Conservation (phyloP, 1,140 invertebrate genomes). For the Nephila pilipes region DNA sequence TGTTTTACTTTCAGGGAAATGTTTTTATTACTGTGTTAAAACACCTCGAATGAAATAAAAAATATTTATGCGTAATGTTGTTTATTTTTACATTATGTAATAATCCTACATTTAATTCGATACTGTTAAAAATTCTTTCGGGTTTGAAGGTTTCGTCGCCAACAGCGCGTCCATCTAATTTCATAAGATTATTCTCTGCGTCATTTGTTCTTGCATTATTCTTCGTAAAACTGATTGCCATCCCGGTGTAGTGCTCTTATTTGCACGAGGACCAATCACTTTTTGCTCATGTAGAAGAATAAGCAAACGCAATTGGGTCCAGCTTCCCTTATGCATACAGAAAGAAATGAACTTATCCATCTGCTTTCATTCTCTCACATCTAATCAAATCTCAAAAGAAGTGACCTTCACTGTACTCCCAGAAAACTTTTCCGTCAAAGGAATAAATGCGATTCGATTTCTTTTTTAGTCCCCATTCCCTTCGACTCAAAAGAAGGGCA, state of each 20-base stretch:
- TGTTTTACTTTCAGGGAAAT: no score
- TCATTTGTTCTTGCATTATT: background rate
- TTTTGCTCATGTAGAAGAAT: background rate
- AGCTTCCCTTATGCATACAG: background rate
- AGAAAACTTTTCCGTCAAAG: background rate
- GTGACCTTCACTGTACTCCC: constrained; percentile 6
- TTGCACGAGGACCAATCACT: background rate
- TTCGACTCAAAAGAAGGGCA: constrained; percentile 17
- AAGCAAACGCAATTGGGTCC: background rate
- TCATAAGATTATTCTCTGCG: background rate
- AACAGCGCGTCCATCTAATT: background rate
- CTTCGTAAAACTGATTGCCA: background rate
- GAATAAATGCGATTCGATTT: background rate
- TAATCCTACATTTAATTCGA: no score
- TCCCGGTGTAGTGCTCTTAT: background rate
- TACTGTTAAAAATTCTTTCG: no score
- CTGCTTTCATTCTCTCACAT: background rate
- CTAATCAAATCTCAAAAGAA: constrained; percentile 1
- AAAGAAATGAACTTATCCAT: background rate
- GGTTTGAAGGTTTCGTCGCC: no score
- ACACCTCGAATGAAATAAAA: no score
- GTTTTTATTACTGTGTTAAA: no score
- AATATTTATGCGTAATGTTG: no score
- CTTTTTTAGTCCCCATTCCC: background rate
- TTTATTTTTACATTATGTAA: no score